Evolutionary conservation across 2,113 vertebrate genomes (phyloP).

Genomic region (Cepphus grylle): DNA sequence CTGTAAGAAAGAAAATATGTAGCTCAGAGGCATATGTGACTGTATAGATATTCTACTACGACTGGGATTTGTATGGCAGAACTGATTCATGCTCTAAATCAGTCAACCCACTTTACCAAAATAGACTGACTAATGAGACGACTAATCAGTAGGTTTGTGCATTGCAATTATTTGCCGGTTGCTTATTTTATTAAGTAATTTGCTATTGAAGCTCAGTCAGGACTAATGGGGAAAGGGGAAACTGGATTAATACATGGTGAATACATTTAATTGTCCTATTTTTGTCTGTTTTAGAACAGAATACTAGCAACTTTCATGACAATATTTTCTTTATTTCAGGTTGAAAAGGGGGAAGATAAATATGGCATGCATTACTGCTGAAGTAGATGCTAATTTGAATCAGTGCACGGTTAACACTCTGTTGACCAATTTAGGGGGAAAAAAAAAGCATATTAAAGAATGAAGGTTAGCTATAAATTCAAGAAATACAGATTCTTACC

Average conservation of each 20-base stretch:
- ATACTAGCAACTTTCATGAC: not conserved
- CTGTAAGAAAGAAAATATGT: slow-evolving; percentile 30
- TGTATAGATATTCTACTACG: not conserved
- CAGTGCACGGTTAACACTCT: not conserved
- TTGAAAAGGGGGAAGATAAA: not conserved
- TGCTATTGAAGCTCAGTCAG: not conserved
- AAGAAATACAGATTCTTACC: not conserved
- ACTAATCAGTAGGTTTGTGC: slow-evolving; percentile 8
- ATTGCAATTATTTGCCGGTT: slow-evolving; percentile 17
- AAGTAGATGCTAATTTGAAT: not conserved
- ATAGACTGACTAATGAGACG: slow-evolving; percentile 32
- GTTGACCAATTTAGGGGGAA: not conserved
- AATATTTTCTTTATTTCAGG: not conserved
- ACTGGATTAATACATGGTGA: not conserved
- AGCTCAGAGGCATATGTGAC: slow-evolving; percentile 14
- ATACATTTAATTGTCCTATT: not conserved
- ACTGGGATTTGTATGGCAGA: slow-evolving; percentile 6
- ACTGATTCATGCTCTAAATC: slow-evolving; percentile 39
- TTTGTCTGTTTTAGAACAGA: not conserved
- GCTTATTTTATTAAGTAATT: slow-evolving; percentile 41
- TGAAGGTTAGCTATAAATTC: not conserved
- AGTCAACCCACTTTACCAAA: slow-evolving; percentile 32
- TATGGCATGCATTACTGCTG: not conserved
- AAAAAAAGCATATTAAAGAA: not conserved
- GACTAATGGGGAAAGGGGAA: not conserved